Percentiles rank a stretch among this genome's conserved stretches.
These are phyloP conservation scores for Spodoptera littoralis DNA, from an alignment of 2,888 invertebrate genomes.

Conservation along the genomic window DNA sequence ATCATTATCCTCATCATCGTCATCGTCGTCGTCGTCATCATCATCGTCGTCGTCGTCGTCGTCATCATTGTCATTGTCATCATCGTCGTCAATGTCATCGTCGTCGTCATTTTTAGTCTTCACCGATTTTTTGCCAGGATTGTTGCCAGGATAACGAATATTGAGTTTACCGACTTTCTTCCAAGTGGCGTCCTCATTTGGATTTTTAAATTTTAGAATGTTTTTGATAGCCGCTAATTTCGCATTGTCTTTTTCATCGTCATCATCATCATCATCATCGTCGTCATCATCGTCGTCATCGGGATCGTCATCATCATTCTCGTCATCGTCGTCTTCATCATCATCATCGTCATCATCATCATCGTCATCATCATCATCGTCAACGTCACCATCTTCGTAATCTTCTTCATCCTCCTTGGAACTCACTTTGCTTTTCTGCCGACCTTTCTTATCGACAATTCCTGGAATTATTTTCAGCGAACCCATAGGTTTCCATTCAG, in stretches of 20 bases:
- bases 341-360: constrained; percentile 85
- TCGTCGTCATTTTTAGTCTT: constrained; percentile 77
- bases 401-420: constrained; percentile 49
- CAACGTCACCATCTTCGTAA: constrained; percentile 67
- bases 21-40: constrained; percentile 76
- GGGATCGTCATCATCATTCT: constrained; percentile 61
- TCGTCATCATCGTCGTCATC: constrained; percentile 72
- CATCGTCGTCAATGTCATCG: constrained; percentile 66
- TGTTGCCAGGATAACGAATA: constrained; percentile 62
- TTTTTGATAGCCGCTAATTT: constrained; percentile 61
- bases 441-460: constrained; percentile 53
- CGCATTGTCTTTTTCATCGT: constrained; percentile 73
- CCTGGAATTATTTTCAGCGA: constrained; percentile 74
- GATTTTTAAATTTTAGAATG: constrained; percentile 60
- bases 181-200: constrained; percentile 59
- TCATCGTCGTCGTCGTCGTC: constrained; percentile 66
- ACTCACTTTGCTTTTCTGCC: constrained; percentile 47
- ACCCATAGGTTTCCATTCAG: constrained; percentile 75
- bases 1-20: constrained; percentile 83
- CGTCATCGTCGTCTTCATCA: constrained; percentile 75
- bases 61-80: constrained; percentile 72
- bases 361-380: constrained; percentile 82
- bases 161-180: constrained; percentile 65
- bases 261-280: constrained; percentile 74
- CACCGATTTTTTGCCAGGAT: constrained; percentile 51